Evolutionary conservation across 2,888 invertebrate genomes (phyloP).

Genomic region (Colostygia pectinataria): DNA sequence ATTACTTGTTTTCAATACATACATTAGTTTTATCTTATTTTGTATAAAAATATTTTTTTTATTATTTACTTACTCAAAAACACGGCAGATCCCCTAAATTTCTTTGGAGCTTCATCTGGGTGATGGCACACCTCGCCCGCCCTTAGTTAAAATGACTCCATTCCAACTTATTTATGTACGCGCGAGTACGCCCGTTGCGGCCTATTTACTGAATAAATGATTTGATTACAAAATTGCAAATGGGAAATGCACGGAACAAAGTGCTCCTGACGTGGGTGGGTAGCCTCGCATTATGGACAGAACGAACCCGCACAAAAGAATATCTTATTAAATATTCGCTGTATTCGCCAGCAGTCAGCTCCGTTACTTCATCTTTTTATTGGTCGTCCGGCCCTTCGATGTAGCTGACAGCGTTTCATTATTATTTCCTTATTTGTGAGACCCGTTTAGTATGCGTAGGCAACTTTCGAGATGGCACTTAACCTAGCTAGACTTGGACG

Average conservation of each 20-base stretch:
- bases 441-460: slow-evolving; percentile 52
- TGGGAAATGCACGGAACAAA: slow-evolving; percentile 34
- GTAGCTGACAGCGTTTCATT: slow-evolving; percentile 47
- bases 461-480: slow-evolving; percentile 60
- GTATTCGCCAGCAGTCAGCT: slow-evolving; percentile 26
- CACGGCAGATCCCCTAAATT: slow-evolving; percentile 13
- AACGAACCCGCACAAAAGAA: slow-evolving; percentile 33
- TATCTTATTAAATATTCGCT: slow-evolving; percentile 34
- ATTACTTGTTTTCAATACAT: no score
- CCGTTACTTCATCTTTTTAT: slow-evolving; percentile 45
- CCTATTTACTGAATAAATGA: slow-evolving; percentile 41
- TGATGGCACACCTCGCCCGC: slow-evolving; percentile 29
- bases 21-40: no score
- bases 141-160: slow-evolving; percentile 34
- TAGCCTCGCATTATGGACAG: slow-evolving; percentile 24
- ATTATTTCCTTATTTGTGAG: slow-evolving; percentile 57
- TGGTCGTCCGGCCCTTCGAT: slow-evolving; percentile 43
- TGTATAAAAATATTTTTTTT: no score
- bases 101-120: slow-evolving; percentile 30
- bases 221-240: slow-evolving; percentile 41
- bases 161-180: slow-evolving; percentile 37
- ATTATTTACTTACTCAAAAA: no score
- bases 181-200: slow-evolving; percentile 37
- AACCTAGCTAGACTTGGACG: slow-evolving; percentile 58
- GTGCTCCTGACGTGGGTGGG: slow-evolving; percentile 30